Conservation (phyloP, 2,113 vertebrate species). For the Microcebus lehilahytsara region DNA sequence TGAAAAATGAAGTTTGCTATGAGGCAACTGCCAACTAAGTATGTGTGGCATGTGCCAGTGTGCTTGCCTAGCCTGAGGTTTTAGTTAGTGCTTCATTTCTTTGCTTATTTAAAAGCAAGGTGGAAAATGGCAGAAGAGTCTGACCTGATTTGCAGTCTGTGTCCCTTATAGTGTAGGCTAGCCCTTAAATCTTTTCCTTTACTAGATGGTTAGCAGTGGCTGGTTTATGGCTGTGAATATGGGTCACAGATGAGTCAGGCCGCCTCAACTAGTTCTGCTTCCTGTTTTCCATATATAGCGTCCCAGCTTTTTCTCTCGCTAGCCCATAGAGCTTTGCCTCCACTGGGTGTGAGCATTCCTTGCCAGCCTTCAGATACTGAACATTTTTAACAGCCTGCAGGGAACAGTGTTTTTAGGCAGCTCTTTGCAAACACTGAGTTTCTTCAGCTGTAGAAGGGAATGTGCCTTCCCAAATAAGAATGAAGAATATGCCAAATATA, state of each 20-base stretch:
- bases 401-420: slow-evolving; percentile 32
- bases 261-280: slow-evolving; percentile 9
- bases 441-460: slow-evolving; percentile 63
- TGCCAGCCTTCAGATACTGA: slow-evolving; percentile 43
- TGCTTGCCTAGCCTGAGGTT: background rate
- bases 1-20: background rate
- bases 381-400: slow-evolving; percentile 1
- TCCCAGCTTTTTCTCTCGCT: background rate
- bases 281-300: slow-evolving; percentile 65
- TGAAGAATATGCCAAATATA: slow-evolving; percentile 50
- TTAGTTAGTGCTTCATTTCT: background rate
- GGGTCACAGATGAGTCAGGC: background rate
- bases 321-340: background rate
- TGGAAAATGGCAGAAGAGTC: background rate
- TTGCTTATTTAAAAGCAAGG: slow-evolving; percentile 12
- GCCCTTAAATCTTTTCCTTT: slow-evolving; percentile 5
- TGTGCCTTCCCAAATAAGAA: slow-evolving; percentile 64
- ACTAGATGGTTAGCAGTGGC: background rate
- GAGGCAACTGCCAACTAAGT: background rate
- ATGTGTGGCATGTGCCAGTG: background rate
- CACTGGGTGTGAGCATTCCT: slow-evolving; percentile 44
- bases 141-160: background rate
- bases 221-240: background rate
- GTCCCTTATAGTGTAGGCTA: background rate
- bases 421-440: background rate